phyloP scores from a whole-genome alignment of 1,140 invertebrate species.

The Drosophila baimaii region DNA sequence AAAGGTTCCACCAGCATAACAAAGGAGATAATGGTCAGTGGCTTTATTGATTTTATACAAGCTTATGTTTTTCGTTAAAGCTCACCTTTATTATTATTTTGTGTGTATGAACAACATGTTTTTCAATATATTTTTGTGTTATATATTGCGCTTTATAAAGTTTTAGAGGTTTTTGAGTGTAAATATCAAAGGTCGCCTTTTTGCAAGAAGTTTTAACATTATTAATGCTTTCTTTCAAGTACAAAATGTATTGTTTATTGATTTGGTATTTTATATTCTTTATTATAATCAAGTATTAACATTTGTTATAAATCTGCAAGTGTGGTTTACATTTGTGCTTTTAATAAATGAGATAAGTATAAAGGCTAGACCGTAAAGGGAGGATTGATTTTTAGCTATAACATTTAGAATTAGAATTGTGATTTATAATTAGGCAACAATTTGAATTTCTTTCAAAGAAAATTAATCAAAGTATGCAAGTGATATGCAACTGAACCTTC shows the following conservation, averaged over 20 bases:
- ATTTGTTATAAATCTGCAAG: too few relatives aligned
- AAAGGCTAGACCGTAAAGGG: neutral
- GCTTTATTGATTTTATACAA: neutral
- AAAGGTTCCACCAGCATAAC: neutral
- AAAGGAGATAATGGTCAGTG: constrained; percentile 1
- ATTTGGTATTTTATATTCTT: neutral
- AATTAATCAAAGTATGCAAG: neutral
- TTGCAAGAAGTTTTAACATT: neutral
- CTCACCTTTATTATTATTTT: neutral
- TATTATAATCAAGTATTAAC: neutral
- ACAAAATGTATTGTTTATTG: neutral
- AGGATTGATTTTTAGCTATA: too few relatives aligned
- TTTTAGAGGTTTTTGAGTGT: neutral
- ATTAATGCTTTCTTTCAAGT: neutral
- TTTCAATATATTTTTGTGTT: too few relatives aligned
- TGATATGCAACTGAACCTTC: neutral
- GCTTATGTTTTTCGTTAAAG: constrained; percentile 2
- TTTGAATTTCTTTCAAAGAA: neutral
- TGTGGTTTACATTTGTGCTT: neutral
- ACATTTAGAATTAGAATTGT: neutral
- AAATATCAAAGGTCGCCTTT: neutral
- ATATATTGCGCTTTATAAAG: neutral
- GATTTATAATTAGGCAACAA: neutral
- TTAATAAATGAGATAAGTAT: neutral
- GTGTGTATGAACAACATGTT: neutral